Evolutionary conservation across 2,113 vertebrate genomes (phyloP).

Genomic region (Sylvietta virens): DNA sequence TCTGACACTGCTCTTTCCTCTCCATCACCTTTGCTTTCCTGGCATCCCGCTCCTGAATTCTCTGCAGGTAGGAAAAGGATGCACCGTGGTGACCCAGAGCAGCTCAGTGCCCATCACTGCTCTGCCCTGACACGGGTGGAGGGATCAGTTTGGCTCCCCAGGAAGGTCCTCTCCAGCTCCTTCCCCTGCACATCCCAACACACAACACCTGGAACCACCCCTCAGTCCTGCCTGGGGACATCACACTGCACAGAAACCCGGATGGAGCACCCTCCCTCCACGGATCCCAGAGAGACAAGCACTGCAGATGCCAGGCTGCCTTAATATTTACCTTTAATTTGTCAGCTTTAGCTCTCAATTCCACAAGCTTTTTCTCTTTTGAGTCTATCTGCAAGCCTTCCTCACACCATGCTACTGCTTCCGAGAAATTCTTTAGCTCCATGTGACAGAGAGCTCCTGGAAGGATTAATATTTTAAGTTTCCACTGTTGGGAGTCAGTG

Average conservation of each 20-base stretch:
- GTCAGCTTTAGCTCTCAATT: constrained; percentile 83
- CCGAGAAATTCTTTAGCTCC: constrained; percentile 80
- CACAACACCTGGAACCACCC: fast-evolving
- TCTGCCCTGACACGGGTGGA: background rate
- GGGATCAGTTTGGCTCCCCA: background rate
- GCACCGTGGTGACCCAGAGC: background rate
- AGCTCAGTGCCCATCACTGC: background rate
- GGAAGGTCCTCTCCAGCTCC: background rate
- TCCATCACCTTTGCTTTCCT: constrained; percentile 83
- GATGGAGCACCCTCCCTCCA: background rate
- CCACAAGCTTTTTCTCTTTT: constrained; percentile 85
- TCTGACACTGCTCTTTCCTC: constrained; percentile 74
- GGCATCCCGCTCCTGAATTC: constrained; percentile 81
- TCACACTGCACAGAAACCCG: background rate
- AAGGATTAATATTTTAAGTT: background rate
- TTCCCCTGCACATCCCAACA: background rate
- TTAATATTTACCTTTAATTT: constrained; percentile 79
- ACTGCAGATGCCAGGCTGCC: background rate
- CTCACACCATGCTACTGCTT: constrained; percentile 88
- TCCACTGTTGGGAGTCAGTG: background rate
- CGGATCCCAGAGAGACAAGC: background rate
- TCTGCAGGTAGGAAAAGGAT: constrained; percentile 60
- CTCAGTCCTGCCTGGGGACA: background rate
- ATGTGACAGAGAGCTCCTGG: constrained; percentile 89
- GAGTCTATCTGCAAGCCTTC: constrained; percentile 82